Evolutionary conservation across 2,113 vertebrate genomes (phyloP).

Genomic region (Campylomormyrus tamandua): DNA sequence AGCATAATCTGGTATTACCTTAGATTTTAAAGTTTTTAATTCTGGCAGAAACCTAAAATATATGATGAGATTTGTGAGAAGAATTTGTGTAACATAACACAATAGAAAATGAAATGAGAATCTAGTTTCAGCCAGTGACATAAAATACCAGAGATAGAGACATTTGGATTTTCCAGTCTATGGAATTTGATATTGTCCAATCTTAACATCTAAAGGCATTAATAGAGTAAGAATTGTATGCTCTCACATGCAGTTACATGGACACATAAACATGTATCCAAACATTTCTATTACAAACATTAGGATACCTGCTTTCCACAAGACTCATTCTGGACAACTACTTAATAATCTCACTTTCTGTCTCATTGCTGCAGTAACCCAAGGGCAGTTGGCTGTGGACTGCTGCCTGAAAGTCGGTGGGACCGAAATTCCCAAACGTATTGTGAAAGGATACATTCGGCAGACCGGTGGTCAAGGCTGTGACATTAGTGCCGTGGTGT

Average conservation of each 20-base stretch:
- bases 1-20: background rate
- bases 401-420: constrained; percentile 33
- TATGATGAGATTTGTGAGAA: background rate
- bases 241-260: background rate
- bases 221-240: background rate
- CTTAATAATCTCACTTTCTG: background rate
- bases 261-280: background rate
- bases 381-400: constrained; percentile 31
- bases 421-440: background rate
- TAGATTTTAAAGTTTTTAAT: background rate
- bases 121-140: background rate
- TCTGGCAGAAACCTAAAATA: background rate
- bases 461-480: constrained; percentile 31
- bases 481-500: constrained; percentile 31
- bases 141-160: background rate
- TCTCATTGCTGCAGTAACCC: constrained; percentile 19
- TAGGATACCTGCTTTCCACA: background rate
- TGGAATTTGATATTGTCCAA: background rate
- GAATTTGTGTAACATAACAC: background rate
- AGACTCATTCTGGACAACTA: background rate
- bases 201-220: background rate
- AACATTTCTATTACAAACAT: background rate
- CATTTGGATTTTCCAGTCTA: background rate
- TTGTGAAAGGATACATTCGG: constrained; percentile 19
- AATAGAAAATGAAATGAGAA: background rate